phyloP scores from a whole-genome alignment of 2,888 invertebrate species.

The Melikaiella ostensackeni region DNA sequence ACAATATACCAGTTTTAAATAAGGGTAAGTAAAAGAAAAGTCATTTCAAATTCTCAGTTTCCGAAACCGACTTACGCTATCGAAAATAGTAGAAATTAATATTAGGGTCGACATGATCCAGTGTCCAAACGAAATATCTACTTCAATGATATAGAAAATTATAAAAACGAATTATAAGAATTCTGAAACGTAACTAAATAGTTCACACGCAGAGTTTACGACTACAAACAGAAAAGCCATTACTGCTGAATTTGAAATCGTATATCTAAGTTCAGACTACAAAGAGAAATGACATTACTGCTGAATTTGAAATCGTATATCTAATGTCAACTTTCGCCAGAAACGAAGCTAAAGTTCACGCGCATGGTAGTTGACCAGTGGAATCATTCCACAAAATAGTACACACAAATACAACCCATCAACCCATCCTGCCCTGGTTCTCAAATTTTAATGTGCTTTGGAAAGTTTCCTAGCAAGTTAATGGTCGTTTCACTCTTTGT shows the following conservation, averaged over 20 bases:
- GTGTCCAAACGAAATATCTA: not conserved
- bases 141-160: too few species aligned
- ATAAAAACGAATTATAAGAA: too few species aligned
- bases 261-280: too few species aligned
- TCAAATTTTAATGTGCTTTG: slow-evolving; percentile 22
- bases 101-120: not conserved
- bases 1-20: too few species aligned
- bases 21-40: too few species aligned
- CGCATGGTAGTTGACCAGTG: not conserved
- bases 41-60: too few species aligned
- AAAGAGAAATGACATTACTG: not conserved
- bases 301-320: slow-evolving; percentile 23
- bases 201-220: not conserved
- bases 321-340: not conserved
- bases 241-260: slow-evolving; percentile 12
- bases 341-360: slow-evolving; percentile 4
- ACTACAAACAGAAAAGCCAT: not conserved
- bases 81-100: not conserved
- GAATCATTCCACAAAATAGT: not conserved
- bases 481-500: slow-evolving; percentile 22
- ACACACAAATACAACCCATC: too few species aligned
- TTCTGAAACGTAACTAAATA: slow-evolving; percentile 2
- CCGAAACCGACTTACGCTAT: too few species aligned
- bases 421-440: not conserved
- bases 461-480: slow-evolving; percentile 24